Evolutionary conservation across 2,113 vertebrate species (phyloP).

Genomic region (Pangasianodon hypophthalmus): DNA sequence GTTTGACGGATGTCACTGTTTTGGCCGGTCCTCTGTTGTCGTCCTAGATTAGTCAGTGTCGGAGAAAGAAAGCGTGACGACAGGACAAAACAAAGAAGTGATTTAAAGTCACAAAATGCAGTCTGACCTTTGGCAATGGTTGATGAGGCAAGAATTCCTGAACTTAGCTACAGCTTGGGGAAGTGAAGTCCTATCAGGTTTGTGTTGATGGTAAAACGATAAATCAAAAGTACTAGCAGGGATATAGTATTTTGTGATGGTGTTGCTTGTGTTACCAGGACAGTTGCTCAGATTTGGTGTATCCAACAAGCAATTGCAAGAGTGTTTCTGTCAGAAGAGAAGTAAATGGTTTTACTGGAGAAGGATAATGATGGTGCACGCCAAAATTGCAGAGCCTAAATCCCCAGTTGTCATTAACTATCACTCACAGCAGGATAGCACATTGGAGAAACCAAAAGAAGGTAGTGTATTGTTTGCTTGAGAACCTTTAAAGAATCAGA

Average conservation of each 20-base stretch:
- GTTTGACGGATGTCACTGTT: slow-evolving; percentile 43
- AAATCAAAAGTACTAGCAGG: background rate
- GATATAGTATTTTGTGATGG: too few relatives aligned
- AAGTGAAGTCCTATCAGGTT: background rate
- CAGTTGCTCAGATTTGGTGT: background rate
- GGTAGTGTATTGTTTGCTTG: background rate
- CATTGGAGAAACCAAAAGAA: background rate
- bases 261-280: background rate
- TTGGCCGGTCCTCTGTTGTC: slow-evolving; percentile 24
- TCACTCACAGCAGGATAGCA: background rate
- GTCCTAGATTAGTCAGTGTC: slow-evolving; percentile 13
- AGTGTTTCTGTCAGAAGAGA: background rate
- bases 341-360: background rate
- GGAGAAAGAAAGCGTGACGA: slow-evolving; percentile 11
- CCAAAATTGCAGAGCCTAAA: background rate
- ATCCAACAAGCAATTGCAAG: background rate
- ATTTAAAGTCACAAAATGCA: slow-evolving; percentile 9
- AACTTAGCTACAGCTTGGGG: background rate
- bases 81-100: slow-evolving; percentile 20
- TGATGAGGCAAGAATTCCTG: slow-evolving; percentile 6
- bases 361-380: background rate
- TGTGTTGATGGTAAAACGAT: background rate
- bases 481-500: background rate
- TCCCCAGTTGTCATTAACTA: background rate
- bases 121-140: background rate